phyloP scores from a whole-genome alignment of 2,113 vertebrate genomes.

The Nothoprocta pentlandii region DNA sequence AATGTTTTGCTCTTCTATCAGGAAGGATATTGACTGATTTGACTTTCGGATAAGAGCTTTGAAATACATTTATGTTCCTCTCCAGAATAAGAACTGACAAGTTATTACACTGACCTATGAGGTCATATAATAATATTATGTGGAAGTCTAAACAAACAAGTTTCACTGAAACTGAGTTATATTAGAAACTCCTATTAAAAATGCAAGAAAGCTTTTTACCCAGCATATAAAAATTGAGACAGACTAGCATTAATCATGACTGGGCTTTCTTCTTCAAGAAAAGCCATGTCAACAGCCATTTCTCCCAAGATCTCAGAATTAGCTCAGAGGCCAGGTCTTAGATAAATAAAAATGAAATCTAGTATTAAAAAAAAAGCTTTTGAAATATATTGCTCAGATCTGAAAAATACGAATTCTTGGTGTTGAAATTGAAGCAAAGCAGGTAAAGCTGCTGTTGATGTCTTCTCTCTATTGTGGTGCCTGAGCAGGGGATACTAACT shows the following conservation, averaged over 20 bases:
- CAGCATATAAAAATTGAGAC: background rate
- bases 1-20: background rate
- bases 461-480: background rate
- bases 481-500: background rate
- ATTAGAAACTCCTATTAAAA: background rate
- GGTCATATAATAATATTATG: background rate
- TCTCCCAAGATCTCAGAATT: background rate
- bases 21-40: background rate
- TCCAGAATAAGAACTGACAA: background rate
- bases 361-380: background rate
- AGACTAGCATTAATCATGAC: background rate
- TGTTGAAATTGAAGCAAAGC: background rate
- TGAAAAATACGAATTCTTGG: background rate
- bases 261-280: background rate
- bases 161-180: background rate
- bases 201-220: background rate
- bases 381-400: accelerated
- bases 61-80: background rate
- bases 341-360: background rate
- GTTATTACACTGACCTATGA: background rate
- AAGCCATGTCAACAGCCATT: background rate
- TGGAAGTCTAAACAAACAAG: background rate
- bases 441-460: background rate
- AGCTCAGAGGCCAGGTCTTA: background rate
- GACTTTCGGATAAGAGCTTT: background rate